Percentiles rank a stretch among this genome's conserved stretches.
These are phyloP conservation scores for Heliconius charithonia DNA, from an alignment of 2,888 invertebrate species.

Conservation along the genomic window DNA sequence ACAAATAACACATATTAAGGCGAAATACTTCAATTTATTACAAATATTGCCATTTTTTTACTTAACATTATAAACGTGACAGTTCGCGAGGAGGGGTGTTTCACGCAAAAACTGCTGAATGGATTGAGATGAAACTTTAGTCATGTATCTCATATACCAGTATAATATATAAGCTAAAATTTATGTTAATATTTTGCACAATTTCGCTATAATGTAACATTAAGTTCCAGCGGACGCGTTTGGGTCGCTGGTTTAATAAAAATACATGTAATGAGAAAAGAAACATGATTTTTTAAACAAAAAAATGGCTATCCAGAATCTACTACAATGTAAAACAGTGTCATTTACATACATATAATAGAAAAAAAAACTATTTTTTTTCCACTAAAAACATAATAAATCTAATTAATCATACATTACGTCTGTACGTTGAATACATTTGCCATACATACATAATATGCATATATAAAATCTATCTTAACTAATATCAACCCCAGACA, in stretches of 20 bases:
- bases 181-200: neutral
- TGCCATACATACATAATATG: constrained; percentile 7
- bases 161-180: neutral
- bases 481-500: constrained; percentile 21
- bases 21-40: constrained; percentile 47
- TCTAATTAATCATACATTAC: constrained; percentile 17
- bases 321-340: neutral
- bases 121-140: neutral
- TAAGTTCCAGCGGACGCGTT: no score
- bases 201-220: no score
- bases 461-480: constrained; percentile 18
- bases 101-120: neutral
- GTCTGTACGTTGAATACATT: constrained; percentile 24
- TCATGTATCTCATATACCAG: neutral
- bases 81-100: neutral
- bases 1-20: constrained; percentile 54
- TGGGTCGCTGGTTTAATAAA: neutral
- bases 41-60: constrained; percentile 12
- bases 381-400: constrained; percentile 13
- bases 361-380: neutral
- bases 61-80: neutral
- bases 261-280: neutral
- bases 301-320: constrained; percentile 3
- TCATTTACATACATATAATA: constrained; percentile 1
- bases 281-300: neutral